Evolutionary conservation across 2,888 invertebrate species (phyloP).

Genomic region (Noctua pronuba): DNA sequence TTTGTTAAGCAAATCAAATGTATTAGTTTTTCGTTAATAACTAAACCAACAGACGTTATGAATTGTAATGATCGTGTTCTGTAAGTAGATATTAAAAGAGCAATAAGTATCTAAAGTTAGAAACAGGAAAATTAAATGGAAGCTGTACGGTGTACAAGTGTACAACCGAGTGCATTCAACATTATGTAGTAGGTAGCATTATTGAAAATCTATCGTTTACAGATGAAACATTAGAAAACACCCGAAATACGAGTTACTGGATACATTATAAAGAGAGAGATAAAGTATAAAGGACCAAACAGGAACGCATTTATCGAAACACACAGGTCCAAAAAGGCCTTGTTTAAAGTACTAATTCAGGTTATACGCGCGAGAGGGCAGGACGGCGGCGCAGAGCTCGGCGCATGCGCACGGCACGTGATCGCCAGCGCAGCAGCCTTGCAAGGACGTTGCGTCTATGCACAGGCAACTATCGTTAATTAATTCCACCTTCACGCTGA

Average conservation of each 20-base stretch:
- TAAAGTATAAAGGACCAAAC: conserved; percentile 17
- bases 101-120: conserved; percentile 22
- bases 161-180: neutral
- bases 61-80: conserved; percentile 7
- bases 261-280: neutral
- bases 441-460: conserved; percentile 89
- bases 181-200: no score
- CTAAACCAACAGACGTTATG: neutral
- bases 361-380: conserved; percentile 65
- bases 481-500: conserved; percentile 88
- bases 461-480: conserved; percentile 83
- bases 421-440: conserved; percentile 84
- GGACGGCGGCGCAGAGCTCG: conserved; percentile 21
- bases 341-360: conserved; percentile 57
- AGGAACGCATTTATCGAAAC: conserved; percentile 12
- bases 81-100: neutral
- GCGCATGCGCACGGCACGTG: conserved; percentile 74
- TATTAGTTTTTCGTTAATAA: neutral
- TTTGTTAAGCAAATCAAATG: neutral
- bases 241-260: neutral
- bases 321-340: conserved; percentile 16
- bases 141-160: neutral
- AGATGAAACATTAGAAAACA: conserved; percentile 7
- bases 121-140: conserved; percentile 21
- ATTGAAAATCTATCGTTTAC: neutral